phyloP scores from a whole-genome alignment of 1,140 invertebrate species.

The Temnothorax curvispinosus region DNA sequence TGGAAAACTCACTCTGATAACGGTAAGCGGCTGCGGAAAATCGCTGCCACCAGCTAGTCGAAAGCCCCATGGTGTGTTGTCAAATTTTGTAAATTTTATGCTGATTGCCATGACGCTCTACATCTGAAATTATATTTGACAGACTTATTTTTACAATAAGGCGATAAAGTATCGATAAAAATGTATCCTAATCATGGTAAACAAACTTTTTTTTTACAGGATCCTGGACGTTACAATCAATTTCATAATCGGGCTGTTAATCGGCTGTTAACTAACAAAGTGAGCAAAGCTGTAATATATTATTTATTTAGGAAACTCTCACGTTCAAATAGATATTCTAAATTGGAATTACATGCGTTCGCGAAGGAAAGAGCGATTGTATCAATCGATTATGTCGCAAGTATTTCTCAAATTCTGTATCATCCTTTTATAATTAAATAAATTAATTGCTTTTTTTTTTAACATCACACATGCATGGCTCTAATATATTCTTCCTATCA shows the following conservation, averaged over 20 bases:
- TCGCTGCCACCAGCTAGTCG: slow-evolving; percentile 94
- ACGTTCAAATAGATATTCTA: background rate
- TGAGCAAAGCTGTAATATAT: background rate
- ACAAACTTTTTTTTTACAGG: background rate
- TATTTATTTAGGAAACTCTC: background rate
- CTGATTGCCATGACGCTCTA: slow-evolving; percentile 83
- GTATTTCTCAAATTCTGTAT: background rate
- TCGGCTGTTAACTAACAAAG: background rate
- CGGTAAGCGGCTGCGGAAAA: slow-evolving; percentile 92
- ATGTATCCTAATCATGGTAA: background rate
- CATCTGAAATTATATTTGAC: slow-evolving; percentile 78
- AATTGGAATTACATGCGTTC: background rate
- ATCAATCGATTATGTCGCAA: background rate
- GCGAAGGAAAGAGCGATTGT: background rate
- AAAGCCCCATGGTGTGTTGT: slow-evolving; percentile 94
- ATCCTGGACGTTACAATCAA: background rate
- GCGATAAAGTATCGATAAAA: background rate
- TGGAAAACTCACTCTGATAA: slow-evolving; percentile 90
- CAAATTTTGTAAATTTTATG: slow-evolving; percentile 88
- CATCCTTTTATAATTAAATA: background rate
- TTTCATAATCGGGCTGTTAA: background rate
- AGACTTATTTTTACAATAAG: background rate
- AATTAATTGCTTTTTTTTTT: background rate
- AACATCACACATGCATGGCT: background rate
- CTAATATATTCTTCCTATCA: background rate